phyloP scores from a whole-genome alignment of 1,140 invertebrate genomes.

The Drosophila ironensis region DNA sequence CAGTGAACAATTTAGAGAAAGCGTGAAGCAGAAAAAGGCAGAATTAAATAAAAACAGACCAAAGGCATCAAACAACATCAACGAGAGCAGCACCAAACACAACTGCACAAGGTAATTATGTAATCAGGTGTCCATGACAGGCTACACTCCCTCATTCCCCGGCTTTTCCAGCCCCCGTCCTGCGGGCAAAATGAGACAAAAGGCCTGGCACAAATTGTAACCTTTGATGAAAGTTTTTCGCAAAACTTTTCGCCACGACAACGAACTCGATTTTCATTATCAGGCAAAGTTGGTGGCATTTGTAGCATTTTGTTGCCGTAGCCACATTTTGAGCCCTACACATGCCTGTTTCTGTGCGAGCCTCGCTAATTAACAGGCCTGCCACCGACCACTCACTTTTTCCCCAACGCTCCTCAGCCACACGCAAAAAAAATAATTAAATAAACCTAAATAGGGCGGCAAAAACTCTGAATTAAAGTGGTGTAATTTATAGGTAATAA shows the following conservation, averaged over 20 bases:
- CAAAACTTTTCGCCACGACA: constrained; percentile 61
- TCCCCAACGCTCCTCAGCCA: neutral
- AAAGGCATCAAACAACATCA: constrained; percentile 24
- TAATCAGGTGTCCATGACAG: constrained; percentile 72
- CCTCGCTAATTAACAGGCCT: constrained; percentile 71
- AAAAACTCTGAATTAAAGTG: neutral
- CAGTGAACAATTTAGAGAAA: constrained; percentile 13
- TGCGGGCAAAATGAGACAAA: constrained; percentile 12
- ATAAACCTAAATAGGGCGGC: too few relatives aligned
- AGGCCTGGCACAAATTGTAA: constrained; percentile 62
- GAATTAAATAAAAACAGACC: constrained; percentile 20
- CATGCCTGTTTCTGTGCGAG: constrained; percentile 37
- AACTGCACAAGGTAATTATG: constrained; percentile 48
- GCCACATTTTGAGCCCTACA: constrained; percentile 51
- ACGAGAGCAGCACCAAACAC: constrained; percentile 7
- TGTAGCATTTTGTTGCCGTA: constrained; percentile 57
- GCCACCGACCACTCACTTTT: constrained; percentile 32
- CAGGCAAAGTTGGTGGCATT: constrained; percentile 65
- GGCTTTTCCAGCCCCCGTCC: too few relatives aligned
- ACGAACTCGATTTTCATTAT: constrained; percentile 74
- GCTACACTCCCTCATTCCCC: neutral
- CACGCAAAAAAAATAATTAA: neutral
- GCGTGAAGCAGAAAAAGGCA: neutral
- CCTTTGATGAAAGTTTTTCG: constrained; percentile 77
- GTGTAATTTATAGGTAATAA: neutral